Percentiles rank a stretch among this genome's conserved stretches.
Conservation (phyloP, 2,888 invertebrate genomes). For the Bhutanitis thaidina region DNA sequence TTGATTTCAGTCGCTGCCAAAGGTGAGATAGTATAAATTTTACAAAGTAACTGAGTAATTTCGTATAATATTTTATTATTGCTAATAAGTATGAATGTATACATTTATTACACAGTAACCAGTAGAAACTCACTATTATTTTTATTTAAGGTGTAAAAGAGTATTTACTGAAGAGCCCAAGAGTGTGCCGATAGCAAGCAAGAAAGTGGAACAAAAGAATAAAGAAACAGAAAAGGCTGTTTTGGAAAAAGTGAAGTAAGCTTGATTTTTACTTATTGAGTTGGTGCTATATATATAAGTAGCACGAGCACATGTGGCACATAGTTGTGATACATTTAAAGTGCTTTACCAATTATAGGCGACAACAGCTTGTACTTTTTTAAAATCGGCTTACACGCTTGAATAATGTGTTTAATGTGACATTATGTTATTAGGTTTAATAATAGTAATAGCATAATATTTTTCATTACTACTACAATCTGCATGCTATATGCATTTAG, state of each 20-base stretch:
- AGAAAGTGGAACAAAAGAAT: slow-evolving; percentile 72
- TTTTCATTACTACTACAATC: no score
- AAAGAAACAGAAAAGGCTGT: slow-evolving; percentile 63
- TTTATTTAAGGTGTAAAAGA: slow-evolving; percentile 79
- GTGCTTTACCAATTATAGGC: no score
- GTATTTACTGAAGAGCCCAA: slow-evolving; percentile 87
- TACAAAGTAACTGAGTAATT: not conserved
- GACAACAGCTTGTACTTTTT: no score
- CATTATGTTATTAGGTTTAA: no score
- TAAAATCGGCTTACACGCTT: no score
- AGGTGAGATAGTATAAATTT: slow-evolving; percentile 52
- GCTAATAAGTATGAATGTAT: not conserved
- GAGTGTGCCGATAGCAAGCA: slow-evolving; percentile 68
- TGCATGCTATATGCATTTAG: no score
- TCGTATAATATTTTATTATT: not conserved
- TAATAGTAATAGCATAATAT: no score
- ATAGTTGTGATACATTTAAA: no score
- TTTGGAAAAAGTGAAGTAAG: slow-evolving; percentile 61
- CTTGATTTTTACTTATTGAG: not conserved
- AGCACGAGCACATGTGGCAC: no score
- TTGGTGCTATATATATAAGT: no score
- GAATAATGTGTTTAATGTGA: no score
- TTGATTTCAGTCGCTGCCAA: slow-evolving; percentile 89
- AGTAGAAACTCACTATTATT: not conserved
- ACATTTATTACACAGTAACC: not conserved